Evolutionary conservation across 2,113 vertebrate genomes (phyloP).

Genomic region (Centrocercus urophasianus): DNA sequence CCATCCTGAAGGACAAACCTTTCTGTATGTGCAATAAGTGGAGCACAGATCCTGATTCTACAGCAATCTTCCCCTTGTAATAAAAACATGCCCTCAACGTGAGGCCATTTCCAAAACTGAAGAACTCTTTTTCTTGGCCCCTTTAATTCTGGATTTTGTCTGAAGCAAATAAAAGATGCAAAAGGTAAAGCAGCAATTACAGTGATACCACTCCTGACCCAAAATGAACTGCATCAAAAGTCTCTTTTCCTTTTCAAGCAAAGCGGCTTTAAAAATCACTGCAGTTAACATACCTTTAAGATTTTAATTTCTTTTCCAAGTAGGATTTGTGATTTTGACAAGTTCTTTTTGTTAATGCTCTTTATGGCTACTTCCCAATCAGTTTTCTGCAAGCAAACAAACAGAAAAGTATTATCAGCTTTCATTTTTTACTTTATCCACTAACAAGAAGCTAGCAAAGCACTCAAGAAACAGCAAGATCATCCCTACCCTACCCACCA

Average conservation of each 20-base stretch:
- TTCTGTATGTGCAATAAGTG: neutral
- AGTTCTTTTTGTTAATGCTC: slow-evolving; percentile 98
- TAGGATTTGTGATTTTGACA: slow-evolving; percentile 97
- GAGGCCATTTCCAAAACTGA: neutral
- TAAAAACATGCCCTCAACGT: neutral
- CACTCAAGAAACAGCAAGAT: slow-evolving; percentile 1
- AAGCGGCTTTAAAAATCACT: slow-evolving; percentile 54
- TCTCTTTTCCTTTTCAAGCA: neutral
- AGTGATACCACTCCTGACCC: neutral
- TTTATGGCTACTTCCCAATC: slow-evolving; percentile 99
- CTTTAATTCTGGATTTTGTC: neutral
- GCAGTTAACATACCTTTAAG: slow-evolving; percentile 88
- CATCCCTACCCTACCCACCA: slow-evolving; percentile 11
- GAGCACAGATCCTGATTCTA: neutral
- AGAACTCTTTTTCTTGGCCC: neutral
- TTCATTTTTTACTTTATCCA: neutral
- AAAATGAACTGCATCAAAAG: slow-evolving; percentile 41
- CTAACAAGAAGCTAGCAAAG: neutral
- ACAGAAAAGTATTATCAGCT: neutral
- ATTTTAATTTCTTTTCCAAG: slow-evolving; percentile 99
- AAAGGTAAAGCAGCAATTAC: neutral
- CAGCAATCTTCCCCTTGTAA: neutral
- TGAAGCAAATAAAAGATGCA: neutral
- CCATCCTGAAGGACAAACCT: neutral
- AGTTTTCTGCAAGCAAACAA: slow-evolving; percentile 84